These are phyloP conservation scores for Premnoplex brunnescens DNA, from an alignment of 2,797 vertebrate species.

Conservation along the genomic window DNA sequence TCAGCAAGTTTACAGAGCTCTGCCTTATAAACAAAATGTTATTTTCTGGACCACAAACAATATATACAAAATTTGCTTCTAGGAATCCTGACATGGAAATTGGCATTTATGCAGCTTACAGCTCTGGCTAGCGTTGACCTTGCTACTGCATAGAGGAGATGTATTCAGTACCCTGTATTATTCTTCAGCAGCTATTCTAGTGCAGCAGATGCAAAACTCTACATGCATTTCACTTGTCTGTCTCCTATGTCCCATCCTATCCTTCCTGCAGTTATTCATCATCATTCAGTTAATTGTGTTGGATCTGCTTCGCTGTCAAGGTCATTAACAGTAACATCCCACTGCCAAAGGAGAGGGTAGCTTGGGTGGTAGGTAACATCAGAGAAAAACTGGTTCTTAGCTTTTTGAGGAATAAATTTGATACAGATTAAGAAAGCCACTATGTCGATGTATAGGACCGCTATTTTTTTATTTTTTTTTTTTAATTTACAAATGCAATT, in stretches of 20 bases:
- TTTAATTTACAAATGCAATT: not conserved
- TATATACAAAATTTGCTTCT: not conserved
- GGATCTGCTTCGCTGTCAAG: constrained; percentile 36
- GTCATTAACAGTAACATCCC: constrained; percentile 3
- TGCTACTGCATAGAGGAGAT: constrained; percentile 12
- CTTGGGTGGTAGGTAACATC: not conserved
- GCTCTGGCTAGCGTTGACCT: constrained; percentile 1
- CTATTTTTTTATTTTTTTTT: not conserved
- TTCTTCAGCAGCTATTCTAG: constrained; percentile 26
- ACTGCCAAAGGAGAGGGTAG: not conserved
- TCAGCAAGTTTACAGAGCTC: not conserved
- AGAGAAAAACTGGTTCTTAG: not conserved
- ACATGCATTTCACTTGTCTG: not conserved
- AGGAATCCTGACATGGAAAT: not conserved
- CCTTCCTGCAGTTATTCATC: constrained; percentile 30
- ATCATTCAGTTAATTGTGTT: constrained; percentile 23
- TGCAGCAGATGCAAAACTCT: constrained; percentile 14
- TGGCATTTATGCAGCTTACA: not conserved
- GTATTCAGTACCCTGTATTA: not conserved
- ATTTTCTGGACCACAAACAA: not conserved
- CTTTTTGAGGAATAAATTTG: not conserved
- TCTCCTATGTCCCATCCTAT: constrained; percentile 31
- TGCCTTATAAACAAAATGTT: not conserved
- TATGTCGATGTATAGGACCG: not conserved
- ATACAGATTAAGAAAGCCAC: not conserved